These are phyloP conservation scores for Sminthopsis crassicaudata DNA, from an alignment of 2,113 vertebrate species.

Conservation along the genomic window DNA sequence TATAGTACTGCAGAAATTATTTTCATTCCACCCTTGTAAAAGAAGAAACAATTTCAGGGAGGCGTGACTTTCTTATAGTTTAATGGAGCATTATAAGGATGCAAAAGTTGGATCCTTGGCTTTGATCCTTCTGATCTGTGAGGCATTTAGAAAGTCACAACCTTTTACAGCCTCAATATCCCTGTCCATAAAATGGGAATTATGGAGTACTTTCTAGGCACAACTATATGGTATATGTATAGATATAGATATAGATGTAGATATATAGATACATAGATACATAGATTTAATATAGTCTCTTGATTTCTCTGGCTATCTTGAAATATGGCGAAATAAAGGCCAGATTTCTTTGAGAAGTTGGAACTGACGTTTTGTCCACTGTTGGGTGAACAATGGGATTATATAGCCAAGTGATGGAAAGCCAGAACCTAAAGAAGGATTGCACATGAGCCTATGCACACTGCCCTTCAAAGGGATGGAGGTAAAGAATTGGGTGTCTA, in stretches of 20 bases:
- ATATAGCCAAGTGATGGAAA: not conserved
- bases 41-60: not conserved
- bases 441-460: not conserved
- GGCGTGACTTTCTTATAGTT: not conserved
- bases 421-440: not conserved
- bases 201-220: not conserved
- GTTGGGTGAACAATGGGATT: not conserved
- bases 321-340: not conserved
- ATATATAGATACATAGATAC: too few species aligned
- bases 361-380: not conserved
- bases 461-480: not conserved
- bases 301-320: not conserved
- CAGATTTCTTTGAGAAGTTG: constrained; percentile 9
- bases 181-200: not conserved
- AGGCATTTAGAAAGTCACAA: not conserved
- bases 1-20: not conserved
- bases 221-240: too few species aligned
- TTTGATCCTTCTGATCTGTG: not conserved
- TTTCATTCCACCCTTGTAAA: not conserved
- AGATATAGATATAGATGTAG: too few species aligned
- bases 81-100: not conserved
- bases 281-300: not conserved
- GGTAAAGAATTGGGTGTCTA: not conserved
- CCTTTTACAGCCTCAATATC: not conserved
- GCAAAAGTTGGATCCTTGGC: not conserved